These are phyloP conservation scores for Aviceda subcristata DNA, from an alignment of 2,113 vertebrate species.

Conservation along the genomic window DNA sequence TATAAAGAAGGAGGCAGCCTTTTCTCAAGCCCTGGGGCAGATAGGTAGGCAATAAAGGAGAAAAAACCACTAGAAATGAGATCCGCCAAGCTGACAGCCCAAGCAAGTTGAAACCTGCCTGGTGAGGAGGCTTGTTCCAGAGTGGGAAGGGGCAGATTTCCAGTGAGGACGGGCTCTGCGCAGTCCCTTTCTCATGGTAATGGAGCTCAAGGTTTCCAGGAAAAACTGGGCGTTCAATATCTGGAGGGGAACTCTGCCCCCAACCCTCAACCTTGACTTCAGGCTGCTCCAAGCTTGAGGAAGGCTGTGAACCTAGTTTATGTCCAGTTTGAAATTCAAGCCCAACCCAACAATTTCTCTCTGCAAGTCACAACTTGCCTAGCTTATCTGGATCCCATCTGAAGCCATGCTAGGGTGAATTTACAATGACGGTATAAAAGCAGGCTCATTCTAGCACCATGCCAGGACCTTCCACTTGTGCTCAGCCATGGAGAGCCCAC, in stretches of 20 bases:
- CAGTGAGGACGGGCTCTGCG: not conserved
- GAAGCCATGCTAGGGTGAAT: not conserved
- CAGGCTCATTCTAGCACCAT: not conserved
- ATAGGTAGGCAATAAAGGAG: slow-evolving; percentile 21
- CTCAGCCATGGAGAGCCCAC: not conserved
- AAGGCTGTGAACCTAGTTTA: not conserved
- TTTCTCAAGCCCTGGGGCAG: slow-evolving; percentile 46
- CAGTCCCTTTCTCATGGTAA: not conserved
- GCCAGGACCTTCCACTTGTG: not conserved
- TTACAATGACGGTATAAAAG: not conserved
- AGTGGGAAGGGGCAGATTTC: slow-evolving; percentile 22
- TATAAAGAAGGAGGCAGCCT: slow-evolving; percentile 10
- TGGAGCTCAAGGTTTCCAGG: not conserved
- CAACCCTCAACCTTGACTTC: not conserved
- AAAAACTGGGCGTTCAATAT: not conserved
- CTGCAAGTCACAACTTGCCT: not conserved
- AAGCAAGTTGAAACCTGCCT: slow-evolving; percentile 57
- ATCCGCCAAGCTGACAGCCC: not conserved
- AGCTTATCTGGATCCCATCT: not conserved
- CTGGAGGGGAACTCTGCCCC: not conserved
- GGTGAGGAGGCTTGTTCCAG: not conserved
- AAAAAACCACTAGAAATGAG: slow-evolving; percentile 16
- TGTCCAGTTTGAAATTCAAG: not conserved
- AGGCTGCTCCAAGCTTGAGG: not conserved
- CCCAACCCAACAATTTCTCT: not conserved